Percentiles rank a stretch among this genome's conserved stretches.
Evolutionary conservation across 2,888 invertebrate genomes (phyloP).

Genomic region (Lasioglossum figueresi): DNA sequence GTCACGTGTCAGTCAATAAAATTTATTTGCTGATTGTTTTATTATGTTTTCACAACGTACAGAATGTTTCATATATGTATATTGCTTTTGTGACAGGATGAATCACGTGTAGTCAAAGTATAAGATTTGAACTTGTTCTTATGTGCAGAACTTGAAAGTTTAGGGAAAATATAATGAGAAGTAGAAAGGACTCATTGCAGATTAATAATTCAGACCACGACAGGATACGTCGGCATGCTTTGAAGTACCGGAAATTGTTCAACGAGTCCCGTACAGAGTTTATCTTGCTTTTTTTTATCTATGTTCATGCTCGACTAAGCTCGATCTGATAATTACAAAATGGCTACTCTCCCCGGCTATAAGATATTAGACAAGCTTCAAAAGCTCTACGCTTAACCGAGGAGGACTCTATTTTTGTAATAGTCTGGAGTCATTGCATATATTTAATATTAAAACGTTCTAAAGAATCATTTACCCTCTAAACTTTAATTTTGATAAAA

Average conservation of each 20-base stretch:
- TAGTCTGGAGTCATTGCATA: neutral
- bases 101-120: neutral
- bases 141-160: neutral
- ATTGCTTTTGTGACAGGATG: neutral
- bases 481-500: no score
- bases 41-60: neutral
- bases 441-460: no score
- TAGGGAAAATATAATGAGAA: neutral
- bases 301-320: slow-evolving; percentile 6
- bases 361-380: neutral
- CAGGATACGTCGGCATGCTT: slow-evolving; percentile 6
- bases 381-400: neutral
- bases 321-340: slow-evolving; percentile 13
- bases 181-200: neutral
- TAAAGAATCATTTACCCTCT: no score
- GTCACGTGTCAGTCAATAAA: neutral
- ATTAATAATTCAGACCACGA: slow-evolving; percentile 7
- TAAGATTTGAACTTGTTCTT: neutral
- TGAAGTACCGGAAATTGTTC: slow-evolving; percentile 10
- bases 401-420: neutral
- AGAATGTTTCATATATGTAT: neutral
- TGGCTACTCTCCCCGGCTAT: neutral
- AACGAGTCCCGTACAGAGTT: neutral
- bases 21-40: neutral
- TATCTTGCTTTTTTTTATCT: slow-evolving; percentile 4